Evolutionary conservation across 2,797 vertebrate species (phyloP).

Genomic region (Spinibarbus caldwelli): DNA sequence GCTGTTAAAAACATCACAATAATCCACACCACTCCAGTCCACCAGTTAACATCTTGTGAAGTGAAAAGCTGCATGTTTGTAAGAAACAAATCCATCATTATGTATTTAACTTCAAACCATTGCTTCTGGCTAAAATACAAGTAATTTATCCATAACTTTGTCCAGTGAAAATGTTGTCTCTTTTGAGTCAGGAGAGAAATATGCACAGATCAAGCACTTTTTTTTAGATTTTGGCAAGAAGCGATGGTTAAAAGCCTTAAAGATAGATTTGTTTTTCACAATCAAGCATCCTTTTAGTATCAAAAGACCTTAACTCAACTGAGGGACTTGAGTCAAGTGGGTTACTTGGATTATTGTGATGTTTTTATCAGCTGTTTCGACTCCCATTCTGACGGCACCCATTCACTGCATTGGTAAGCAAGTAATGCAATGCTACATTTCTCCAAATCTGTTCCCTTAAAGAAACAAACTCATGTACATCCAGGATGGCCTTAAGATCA

Average conservation of each 20-base stretch:
- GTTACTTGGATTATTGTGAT: not conserved
- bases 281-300: not conserved
- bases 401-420: not conserved
- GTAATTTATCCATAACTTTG: not conserved
- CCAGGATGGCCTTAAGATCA: too few species aligned
- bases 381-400: not conserved
- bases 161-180: not conserved
- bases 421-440: not conserved
- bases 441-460: not conserved
- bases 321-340: not conserved
- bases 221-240: too few species aligned
- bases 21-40: not conserved
- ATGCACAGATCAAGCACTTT: not conserved
- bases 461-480: not conserved
- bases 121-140: not conserved
- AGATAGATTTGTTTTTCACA: not conserved
- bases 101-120: not conserved
- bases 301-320: not conserved
- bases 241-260: not conserved
- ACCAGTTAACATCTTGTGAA: not conserved
- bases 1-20: not conserved
- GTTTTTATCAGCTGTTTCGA: not conserved
- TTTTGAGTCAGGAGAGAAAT: not conserved
- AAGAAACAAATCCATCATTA: not conserved
- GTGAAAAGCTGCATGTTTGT: not conserved